Conservation (phyloP, 2,797 vertebrate species). For the Eulemur rubriventer region DNA sequence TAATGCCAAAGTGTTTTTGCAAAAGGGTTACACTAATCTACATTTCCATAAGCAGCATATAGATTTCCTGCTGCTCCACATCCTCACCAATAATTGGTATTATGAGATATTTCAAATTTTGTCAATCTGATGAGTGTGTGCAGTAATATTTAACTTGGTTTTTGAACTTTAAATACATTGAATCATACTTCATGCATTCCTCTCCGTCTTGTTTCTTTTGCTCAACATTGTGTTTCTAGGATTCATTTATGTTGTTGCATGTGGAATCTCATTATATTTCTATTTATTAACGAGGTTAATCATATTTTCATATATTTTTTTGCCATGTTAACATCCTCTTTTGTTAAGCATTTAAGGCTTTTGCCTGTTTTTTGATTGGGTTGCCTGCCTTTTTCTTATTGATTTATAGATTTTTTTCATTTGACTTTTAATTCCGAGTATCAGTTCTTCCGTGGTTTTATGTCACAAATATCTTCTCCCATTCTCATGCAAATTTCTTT, state of each 20-base stretch:
- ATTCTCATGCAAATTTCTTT: background rate
- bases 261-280: background rate
- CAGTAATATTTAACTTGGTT: background rate
- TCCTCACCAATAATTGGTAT: background rate
- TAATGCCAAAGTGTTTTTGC: background rate
- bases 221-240: background rate
- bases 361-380: background rate
- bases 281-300: background rate
- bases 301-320: background rate
- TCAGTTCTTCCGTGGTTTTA: background rate
- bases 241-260: background rate
- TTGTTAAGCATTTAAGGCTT: background rate
- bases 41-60: background rate
- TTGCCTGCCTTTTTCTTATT: background rate
- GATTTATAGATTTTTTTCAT: background rate
- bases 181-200: background rate
- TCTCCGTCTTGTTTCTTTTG: background rate
- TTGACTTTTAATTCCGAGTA: background rate
- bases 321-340: background rate
- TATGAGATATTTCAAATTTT: background rate
- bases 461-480: background rate
- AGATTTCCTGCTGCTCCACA: background rate
- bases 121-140: background rate
- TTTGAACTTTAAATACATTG: background rate
- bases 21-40: background rate